Evolutionary conservation across 2,797 vertebrate genomes (phyloP).

Genomic region (Loris lydekkerianus): DNA sequence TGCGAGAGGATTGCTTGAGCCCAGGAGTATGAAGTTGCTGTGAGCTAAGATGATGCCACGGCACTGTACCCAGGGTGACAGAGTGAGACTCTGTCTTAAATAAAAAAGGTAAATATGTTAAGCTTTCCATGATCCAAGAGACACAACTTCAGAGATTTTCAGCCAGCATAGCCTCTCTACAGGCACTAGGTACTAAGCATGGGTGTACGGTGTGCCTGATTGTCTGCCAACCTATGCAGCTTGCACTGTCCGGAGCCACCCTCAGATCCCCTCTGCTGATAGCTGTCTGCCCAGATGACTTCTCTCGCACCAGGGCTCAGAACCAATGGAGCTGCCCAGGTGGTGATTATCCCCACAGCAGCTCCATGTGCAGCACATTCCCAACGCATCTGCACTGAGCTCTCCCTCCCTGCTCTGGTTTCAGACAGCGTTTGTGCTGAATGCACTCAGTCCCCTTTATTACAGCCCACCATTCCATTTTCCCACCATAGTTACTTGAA

Average conservation of each 20-base stretch:
- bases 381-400: neutral
- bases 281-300: neutral
- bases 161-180: neutral
- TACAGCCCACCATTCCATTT: neutral
- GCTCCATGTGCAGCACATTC: neutral
- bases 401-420: neutral
- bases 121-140: neutral
- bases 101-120: neutral
- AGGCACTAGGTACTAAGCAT: neutral
- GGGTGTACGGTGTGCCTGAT: neutral
- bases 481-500: slow-evolving; percentile 15
- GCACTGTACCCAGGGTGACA: too few relatives aligned
- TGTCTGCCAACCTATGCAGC: neutral
- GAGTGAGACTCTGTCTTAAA: too few relatives aligned
- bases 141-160: neutral
- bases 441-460: neutral
- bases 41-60: too few relatives aligned
- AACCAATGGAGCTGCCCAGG: neutral
- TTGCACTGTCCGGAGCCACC: neutral
- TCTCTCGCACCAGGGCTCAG: slow-evolving; percentile 16
- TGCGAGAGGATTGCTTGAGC: too few relatives aligned
- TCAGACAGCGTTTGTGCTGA: neutral
- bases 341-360: neutral
- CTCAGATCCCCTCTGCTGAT: neutral
- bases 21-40: too few relatives aligned